Evolutionary conservation across 2,888 invertebrate genomes (phyloP), one percentile per base, ranked within the genome.

Genomic region (Diadegma fenestrale): DNA sequence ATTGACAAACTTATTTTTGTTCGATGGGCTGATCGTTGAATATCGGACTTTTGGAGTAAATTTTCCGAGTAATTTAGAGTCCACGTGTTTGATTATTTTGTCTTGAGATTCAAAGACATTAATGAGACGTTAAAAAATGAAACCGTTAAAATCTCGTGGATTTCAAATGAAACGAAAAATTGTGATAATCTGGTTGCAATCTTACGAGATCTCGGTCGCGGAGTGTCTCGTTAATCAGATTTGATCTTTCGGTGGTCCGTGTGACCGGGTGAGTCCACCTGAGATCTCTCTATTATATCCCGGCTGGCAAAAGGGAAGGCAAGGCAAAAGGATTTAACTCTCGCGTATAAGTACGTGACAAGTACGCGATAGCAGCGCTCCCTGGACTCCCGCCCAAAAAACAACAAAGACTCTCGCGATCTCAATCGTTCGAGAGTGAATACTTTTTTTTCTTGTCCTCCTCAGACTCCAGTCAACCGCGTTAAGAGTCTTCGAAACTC

Each of bases 401-500:
- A 19, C 61, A 58, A 71, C 12, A 51, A 54, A 76, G 41, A 48
- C 43, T 22, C 45, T 63, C 45, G 68, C 75, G 82, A 84, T 84
- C 69, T 69, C 85, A 64, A 87, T 87, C 86, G 75, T 82, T 85
- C 82, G 80, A 71, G 78, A 37, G 17, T 33, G 33, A 37, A 14
- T 58, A 26, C n/a, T 8, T n/a, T 48, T 48, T 8, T 75, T 69
- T 37, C 1, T 69, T 61, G 45, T 19, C 33, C 51, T 26, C 51
- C 72, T 66, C 76, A 69, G 63, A 64, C 66, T 66, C 72, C 37
- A 61, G 64, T 72, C 68, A 61, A 75, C 63, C 43, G 58, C 51
- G 76, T 64, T 66, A 54, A 26, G 45, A 64, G 68, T 80, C 85
- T 80, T 85, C 85, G 82, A 54, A 85, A 80, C 80, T 80, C 80